Conservation (phyloP, 1,140 invertebrate species). For the Danaus melanippus region DNA sequence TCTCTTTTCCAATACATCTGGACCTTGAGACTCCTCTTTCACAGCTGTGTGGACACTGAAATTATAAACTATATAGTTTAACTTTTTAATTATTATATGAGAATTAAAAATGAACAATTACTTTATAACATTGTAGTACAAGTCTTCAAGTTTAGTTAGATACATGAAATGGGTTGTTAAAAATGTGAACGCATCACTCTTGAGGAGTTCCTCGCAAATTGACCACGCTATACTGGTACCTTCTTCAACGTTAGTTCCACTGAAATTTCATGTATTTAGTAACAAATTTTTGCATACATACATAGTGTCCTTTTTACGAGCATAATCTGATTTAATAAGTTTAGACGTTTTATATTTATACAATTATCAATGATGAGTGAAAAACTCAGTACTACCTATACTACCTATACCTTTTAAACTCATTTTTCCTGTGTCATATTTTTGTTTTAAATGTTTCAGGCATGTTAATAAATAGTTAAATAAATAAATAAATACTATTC, state of each 20-base stretch:
- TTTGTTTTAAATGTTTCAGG: too few species aligned
- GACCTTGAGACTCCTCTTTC: constrained; percentile 32
- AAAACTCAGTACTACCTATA: too few species aligned
- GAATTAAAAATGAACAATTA: constrained; percentile 55
- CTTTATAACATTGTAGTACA: constrained; percentile 87
- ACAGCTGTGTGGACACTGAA: constrained; percentile 53
- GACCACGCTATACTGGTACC: constrained; percentile 87
- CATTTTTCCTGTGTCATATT: too few species aligned
- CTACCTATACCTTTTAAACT: too few species aligned
- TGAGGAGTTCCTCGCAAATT: constrained; percentile 82
- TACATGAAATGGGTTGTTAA: constrained; percentile 88
- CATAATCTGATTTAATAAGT: too few species aligned
- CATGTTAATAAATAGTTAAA: too few species aligned
- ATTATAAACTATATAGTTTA: constrained; percentile 7
- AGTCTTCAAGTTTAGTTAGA: constrained; percentile 79
- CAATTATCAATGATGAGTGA: too few species aligned
- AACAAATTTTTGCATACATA: too few species aligned
- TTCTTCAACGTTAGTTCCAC: constrained; percentile 85
- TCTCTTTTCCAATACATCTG: constrained; percentile 22
- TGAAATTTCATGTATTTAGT: constrained; percentile 22
- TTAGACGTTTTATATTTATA: too few species aligned
- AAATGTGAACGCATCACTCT: constrained; percentile 81
- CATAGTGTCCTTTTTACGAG: too few species aligned
- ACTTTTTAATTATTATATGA: not conserved
- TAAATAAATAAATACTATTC: too few species aligned